These are phyloP conservation scores for Notamacropus eugenii DNA, from an alignment of 2,797 vertebrate species.

Conservation along the genomic window DNA sequence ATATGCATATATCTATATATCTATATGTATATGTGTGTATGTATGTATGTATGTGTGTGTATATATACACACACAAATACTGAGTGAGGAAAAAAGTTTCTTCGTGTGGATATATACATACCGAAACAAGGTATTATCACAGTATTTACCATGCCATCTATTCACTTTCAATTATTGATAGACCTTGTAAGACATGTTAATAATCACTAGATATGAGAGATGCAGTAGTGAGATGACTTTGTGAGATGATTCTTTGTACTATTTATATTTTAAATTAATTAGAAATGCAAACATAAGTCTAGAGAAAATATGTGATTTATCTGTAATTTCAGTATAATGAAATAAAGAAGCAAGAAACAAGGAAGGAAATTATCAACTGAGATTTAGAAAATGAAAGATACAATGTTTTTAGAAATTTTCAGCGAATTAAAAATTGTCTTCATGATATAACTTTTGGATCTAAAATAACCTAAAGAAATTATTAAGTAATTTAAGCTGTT, in stretches of 20 bases:
- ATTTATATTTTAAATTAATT: background rate
- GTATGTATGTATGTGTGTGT: too few relatives aligned
- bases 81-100: constrained; percentile 46
- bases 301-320: constrained; percentile 19
- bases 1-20: too few relatives aligned
- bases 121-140: background rate
- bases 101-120: constrained; percentile 23
- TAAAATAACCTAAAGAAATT: background rate
- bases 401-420: background rate
- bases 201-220: background rate
- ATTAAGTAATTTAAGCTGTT: background rate
- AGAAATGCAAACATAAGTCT: background rate
- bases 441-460: background rate
- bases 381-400: background rate
- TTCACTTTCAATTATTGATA: background rate
- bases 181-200: constrained; percentile 20
- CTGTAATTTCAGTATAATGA: background rate
- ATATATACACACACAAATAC: background rate
- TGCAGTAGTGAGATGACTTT: background rate
- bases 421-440: background rate
- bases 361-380: background rate
- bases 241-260: constrained; percentile 33
- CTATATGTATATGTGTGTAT: too few relatives aligned
- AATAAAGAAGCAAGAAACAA: background rate
- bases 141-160: background rate